Evolutionary conservation across 2,797 vertebrate species (phyloP).

Genomic region (Muscicapa striata): DNA sequence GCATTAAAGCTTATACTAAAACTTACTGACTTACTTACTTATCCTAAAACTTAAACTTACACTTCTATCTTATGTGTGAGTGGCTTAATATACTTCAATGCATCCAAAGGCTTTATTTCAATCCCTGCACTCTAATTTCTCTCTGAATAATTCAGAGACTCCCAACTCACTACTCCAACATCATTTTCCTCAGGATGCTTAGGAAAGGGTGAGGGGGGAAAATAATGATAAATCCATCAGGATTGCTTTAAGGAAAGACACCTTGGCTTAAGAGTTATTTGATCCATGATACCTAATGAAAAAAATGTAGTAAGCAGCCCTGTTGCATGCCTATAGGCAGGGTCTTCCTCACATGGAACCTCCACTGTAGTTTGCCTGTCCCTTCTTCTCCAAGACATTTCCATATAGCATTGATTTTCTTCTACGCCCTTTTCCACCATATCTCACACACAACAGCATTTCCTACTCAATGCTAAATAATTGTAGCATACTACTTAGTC

Average conservation of each 20-base stretch:
- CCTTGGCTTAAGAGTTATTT: neutral
- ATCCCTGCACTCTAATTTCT: too few species aligned
- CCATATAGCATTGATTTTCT: constrained; percentile 28
- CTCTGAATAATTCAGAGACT: too few species aligned
- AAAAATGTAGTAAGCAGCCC: neutral
- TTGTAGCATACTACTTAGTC: constrained; percentile 35
- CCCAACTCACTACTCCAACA: too few species aligned
- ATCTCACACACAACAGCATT: neutral
- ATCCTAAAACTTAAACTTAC: too few species aligned
- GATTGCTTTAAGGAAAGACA: rapidly evolving
- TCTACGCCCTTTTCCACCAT: neutral
- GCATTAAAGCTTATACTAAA: too few species aligned
- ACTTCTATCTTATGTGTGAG: too few species aligned
- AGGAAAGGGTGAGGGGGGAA: neutral
- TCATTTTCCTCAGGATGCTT: neutral
- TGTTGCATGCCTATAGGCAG: neutral
- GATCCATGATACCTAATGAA: rapidly evolving
- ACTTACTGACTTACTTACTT: too few species aligned
- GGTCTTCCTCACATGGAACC: neutral
- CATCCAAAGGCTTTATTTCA: too few species aligned
- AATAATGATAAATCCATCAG: neutral
- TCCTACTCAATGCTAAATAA: constrained; percentile 37
- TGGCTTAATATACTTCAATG: too few species aligned
- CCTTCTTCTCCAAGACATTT: constrained; percentile 8
- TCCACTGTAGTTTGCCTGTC: neutral